Conservation (phyloP, 2,888 invertebrate species). For the Hirtodrosophila alboralis region DNA sequence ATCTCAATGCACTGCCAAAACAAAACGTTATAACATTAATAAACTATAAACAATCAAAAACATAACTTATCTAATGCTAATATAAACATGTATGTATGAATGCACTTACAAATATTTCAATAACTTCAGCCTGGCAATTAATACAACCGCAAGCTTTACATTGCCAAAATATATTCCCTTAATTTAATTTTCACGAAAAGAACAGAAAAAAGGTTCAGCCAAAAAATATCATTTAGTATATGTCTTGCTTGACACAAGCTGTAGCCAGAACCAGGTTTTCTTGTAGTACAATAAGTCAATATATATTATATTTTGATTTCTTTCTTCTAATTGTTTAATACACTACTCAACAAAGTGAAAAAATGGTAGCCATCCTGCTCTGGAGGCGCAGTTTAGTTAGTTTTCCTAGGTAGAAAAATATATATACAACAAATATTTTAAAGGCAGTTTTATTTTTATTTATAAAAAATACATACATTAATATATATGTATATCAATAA, state of each 20-base stretch:
- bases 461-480: too few species aligned
- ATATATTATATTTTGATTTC: not conserved
- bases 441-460: too few species aligned
- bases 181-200: constrained; percentile 3
- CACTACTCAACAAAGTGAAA: too few species aligned
- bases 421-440: too few species aligned
- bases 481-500: too few species aligned
- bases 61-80: constrained; percentile 3
- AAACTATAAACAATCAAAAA: constrained; percentile 25
- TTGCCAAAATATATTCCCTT: constrained; percentile 3
- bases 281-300: not conserved
- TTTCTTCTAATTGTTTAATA: too few species aligned
- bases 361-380: too few species aligned
- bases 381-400: too few species aligned
- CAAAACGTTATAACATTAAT: constrained; percentile 29
- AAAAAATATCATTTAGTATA: constrained; percentile 79
- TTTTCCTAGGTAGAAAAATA: too few species aligned
- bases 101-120: constrained; percentile 5
- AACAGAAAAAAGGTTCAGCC: constrained; percentile 75
- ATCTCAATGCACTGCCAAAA: constrained; percentile 40
- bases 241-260: constrained; percentile 15
- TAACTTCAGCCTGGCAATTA: constrained; percentile 30
- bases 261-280: constrained; percentile 3
- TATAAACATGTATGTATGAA: constrained; percentile 27
- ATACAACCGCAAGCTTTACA: constrained; percentile 48